Evolutionary conservation across 2,113 vertebrate genomes (phyloP), one percentile per base, ranked within the genome.

Genomic region (Tonatia bakeri): DNA sequence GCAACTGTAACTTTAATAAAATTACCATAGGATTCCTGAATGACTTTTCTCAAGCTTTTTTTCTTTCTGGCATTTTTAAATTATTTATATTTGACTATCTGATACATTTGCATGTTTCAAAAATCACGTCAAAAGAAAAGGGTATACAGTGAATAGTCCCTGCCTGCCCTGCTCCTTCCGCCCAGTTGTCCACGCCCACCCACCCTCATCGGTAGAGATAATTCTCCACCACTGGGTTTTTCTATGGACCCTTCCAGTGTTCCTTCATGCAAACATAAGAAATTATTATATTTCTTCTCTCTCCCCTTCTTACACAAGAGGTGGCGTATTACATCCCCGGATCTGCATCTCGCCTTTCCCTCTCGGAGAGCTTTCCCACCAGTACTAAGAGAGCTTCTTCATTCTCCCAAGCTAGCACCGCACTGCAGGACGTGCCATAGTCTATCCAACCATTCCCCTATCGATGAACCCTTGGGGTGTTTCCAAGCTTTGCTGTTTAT

Each of bases 401-500:
- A 33, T 95, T 87, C 67, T 95, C 96, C 76, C 43, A 43, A 47
- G 70, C 43, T 56, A 82, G 67, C 4, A 1, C 86, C 80, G 54
- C 11, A 38, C 33, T 50, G 10, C 76, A 84, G 40, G 70, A 43
- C 69, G 45, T 75, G 47, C 76, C 61, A 20, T 47, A 20, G 52
- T 88, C 96, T 90, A 86, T 91, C 88, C 86, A 79, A 70, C 77
- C 61, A 36, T 79, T 95, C 43, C 52, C 36, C 59, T 70, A 38
- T 52, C 22, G 38, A 80, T 94, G 61, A 84, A 64, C 28, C 54
- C 38, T 96, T 87, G 61, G 61, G 22, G 64, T 73, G 36, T 86
- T 81, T 90, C 82, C 56, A 86, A 1, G 82, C 73, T 91, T 96
- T 86, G 56, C 76, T 95, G 33, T 88, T 93, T 88, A 81, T 86